Evolutionary conservation across 2,113 vertebrate species (phyloP).

Genomic region (Antechinus stuartii): DNA sequence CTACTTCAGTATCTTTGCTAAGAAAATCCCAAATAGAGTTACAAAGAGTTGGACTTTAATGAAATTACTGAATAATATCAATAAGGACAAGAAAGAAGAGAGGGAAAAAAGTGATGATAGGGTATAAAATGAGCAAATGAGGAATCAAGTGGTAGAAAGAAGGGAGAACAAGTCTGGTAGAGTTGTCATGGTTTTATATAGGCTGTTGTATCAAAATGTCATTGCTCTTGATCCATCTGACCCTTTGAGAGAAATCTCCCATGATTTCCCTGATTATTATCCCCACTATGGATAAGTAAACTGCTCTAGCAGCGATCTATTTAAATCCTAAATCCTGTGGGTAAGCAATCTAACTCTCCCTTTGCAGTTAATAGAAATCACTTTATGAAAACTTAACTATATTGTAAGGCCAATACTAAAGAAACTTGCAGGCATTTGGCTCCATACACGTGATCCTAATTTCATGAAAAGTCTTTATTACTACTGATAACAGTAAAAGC

Average conservation of each 20-base stretch:
- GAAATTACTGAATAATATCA: neutral
- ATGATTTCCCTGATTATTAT: slow-evolving; percentile 48
- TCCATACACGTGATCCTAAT: slow-evolving; percentile 70
- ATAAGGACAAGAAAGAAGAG: neutral
- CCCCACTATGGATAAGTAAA: neutral
- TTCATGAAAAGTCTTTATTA: slow-evolving; percentile 68
- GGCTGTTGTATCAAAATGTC: neutral
- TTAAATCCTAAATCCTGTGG: slow-evolving; percentile 61
- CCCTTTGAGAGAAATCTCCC: slow-evolving; percentile 41
- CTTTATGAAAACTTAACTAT: slow-evolving; percentile 59
- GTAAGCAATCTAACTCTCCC: slow-evolving; percentile 72
- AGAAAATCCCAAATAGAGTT: neutral
- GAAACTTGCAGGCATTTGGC: slow-evolving; percentile 64
- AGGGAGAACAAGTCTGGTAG: neutral
- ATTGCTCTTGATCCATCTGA: slow-evolving; percentile 16
- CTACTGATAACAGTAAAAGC: slow-evolving; percentile 72
- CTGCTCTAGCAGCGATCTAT: neutral
- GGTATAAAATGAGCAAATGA: neutral
- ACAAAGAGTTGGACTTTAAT: neutral
- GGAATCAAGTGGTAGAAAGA: too few species aligned
- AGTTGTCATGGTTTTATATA: neutral
- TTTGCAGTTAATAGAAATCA: slow-evolving; percentile 59
- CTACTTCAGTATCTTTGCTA: neutral
- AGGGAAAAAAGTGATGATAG: neutral
- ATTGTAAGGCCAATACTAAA: slow-evolving; percentile 41